phyloP scores from a whole-genome alignment of 1,140 invertebrate genomes.

The Venturia canescens region DNA sequence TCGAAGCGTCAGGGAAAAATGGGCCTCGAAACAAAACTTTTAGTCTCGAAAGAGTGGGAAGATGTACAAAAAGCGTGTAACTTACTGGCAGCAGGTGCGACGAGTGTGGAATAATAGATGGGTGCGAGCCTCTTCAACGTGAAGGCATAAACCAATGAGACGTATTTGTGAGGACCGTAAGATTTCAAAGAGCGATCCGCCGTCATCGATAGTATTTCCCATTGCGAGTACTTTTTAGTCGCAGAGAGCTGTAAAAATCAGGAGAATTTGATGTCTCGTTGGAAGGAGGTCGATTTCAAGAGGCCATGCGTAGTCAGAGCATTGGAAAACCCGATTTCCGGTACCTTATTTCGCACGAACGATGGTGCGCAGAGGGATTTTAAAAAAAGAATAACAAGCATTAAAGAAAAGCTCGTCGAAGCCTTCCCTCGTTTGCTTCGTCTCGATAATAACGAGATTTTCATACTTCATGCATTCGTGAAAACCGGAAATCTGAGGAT shows the following conservation, averaged over 20 bases:
- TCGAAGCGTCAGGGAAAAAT: no score
- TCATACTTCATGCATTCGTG: no score
- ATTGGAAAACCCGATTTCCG: no score
- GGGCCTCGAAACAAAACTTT: no score
- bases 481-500: no score
- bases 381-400: no score
- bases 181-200: constrained; percentile 70
- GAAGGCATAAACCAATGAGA: constrained; percentile 77
- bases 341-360: no score
- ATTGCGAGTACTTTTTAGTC: constrained; percentile 76
- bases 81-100: constrained; percentile 81
- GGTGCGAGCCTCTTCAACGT: constrained; percentile 79
- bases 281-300: not conserved
- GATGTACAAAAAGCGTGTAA: constrained; percentile 39
- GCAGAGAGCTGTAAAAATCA: not conserved
- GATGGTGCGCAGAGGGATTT: no score
- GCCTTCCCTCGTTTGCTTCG: not conserved
- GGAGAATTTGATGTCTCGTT: not conserved
- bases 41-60: no score
- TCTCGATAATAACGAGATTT: no score
- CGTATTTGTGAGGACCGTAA: constrained; percentile 78
- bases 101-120: constrained; percentile 80
- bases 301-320: no score
- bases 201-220: constrained; percentile 76
- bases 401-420: no score